These are phyloP conservation scores for Diabrotica virgifera DNA, from an alignment of 1,140 invertebrate genomes.

Conservation along the genomic window DNA sequence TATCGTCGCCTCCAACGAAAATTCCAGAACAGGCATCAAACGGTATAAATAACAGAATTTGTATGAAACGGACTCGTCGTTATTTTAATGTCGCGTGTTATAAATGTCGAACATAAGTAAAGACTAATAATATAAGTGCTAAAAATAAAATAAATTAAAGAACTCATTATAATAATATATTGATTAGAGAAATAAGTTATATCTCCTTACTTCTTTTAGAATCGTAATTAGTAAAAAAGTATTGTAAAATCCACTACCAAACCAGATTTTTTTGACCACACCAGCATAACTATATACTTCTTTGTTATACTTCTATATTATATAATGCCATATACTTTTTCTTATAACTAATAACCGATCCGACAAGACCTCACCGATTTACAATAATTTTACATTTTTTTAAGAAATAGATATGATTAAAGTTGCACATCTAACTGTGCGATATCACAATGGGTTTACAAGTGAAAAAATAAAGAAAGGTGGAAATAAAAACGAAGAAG, in stretches of 20 bases:
- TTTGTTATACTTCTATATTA: slow-evolving; percentile 3
- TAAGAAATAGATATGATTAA: slow-evolving; percentile 34
- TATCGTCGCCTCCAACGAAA: too few relatives aligned
- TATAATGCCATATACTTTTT: slow-evolving; percentile 17
- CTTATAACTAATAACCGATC: slow-evolving; percentile 15
- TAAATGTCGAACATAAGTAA: too few relatives aligned
- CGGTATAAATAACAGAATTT: too few relatives aligned
- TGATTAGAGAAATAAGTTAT: too few relatives aligned
- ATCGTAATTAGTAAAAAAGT: too few relatives aligned
- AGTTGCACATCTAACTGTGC: slow-evolving; percentile 32
- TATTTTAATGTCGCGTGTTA: too few relatives aligned
- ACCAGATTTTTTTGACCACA: neutral
- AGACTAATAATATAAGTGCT: too few relatives aligned
- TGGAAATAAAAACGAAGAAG: neutral
- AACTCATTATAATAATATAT: too few relatives aligned
- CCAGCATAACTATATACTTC: slow-evolving; percentile 1
- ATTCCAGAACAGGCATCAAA: too few relatives aligned
- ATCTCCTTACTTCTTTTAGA: too few relatives aligned
- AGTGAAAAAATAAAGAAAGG: slow-evolving; percentile 8
- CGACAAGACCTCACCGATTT: slow-evolving; percentile 14
- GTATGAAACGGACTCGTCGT: too few relatives aligned
- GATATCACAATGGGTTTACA: slow-evolving; percentile 37
- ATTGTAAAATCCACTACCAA: neutral
- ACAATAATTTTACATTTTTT: slow-evolving; percentile 19
- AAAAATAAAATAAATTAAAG: too few relatives aligned